These are phyloP conservation scores for Laspeyria flexula DNA, from an alignment of 2,888 invertebrate species.

Conservation along the genomic window DNA sequence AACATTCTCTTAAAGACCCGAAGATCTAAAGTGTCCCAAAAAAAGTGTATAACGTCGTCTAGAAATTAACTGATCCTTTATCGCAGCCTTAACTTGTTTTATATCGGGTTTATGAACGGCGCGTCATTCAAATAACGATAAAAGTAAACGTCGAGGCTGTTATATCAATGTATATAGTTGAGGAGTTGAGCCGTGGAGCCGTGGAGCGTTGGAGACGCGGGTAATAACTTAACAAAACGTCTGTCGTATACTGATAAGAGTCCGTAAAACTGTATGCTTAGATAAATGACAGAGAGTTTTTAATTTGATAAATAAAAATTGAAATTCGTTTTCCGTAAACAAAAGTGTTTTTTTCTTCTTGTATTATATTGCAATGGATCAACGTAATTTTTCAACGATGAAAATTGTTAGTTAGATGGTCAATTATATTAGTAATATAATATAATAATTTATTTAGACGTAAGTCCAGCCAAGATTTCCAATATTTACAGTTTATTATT, in stretches of 20 bases:
- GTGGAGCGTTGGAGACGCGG: slow-evolving; percentile 19
- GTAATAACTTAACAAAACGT: slow-evolving; percentile 26
- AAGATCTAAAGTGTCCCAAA: slow-evolving; percentile 4
- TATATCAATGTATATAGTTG: slow-evolving; percentile 36
- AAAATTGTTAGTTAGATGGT: no score
- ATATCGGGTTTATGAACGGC: slow-evolving; percentile 36
- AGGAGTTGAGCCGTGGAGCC: slow-evolving; percentile 14
- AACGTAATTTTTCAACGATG: no score
- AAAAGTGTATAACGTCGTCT: slow-evolving; percentile 17
- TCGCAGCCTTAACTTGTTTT: slow-evolving; percentile 31
- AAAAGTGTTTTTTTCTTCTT: no score
- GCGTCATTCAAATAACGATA: slow-evolving; percentile 45
- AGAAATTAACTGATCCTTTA: slow-evolving; percentile 44
- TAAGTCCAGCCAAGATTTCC: no score
- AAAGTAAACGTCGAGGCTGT: slow-evolving; percentile 40
- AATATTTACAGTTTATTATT: no score
- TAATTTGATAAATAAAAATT: slow-evolving; percentile 16
- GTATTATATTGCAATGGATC: no score
- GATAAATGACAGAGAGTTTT: slow-evolving; percentile 13
- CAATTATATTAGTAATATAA: no score
- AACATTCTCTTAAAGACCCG: slow-evolving; percentile 3
- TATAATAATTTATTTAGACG: no score
- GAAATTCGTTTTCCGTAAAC: no score
- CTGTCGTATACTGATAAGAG: slow-evolving; percentile 45
- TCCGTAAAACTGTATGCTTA: slow-evolving; percentile 19